phyloP scores from a whole-genome alignment of 1,140 invertebrate species.

The Cecropterus lyciades region DNA sequence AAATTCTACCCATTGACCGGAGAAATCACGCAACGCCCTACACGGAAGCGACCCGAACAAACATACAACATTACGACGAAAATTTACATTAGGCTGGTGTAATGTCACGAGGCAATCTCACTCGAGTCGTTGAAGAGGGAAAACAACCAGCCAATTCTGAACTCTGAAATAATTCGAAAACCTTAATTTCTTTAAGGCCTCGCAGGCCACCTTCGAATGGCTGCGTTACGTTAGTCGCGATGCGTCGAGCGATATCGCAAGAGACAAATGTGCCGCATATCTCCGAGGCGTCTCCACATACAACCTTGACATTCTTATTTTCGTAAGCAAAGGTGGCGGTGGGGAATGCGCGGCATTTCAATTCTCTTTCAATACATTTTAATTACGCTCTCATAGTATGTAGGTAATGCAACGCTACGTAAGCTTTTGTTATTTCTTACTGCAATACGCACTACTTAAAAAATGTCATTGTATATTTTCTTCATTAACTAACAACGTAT shows the following conservation, averaged over 20 bases:
- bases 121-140: conserved; percentile 53
- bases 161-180: conserved; percentile 40
- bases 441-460: conserved; percentile 24
- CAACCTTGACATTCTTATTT: conserved; percentile 70
- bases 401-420: conserved; percentile 8
- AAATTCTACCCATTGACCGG: conserved; percentile 46
- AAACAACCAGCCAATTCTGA: conserved; percentile 51
- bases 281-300: conserved; percentile 51
- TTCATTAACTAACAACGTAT: conserved; percentile 7
- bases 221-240: conserved; percentile 61
- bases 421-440: conserved; percentile 36
- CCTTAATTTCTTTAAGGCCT: conserved; percentile 30
- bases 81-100: conserved; percentile 79
- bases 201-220: conserved; percentile 52
- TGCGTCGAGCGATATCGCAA: conserved; percentile 68
- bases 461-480: conserved; percentile 16
- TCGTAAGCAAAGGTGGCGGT: conserved; percentile 40
- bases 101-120: conserved; percentile 80
- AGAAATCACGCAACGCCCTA: conserved; percentile 59
- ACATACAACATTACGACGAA: conserved; percentile 71
- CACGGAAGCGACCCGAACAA: conserved; percentile 54
- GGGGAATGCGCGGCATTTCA: conserved; percentile 35
- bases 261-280: conserved; percentile 77
- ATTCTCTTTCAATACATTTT: conserved; percentile 39
- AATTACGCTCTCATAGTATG: conserved; percentile 28